phyloP scores from a whole-genome alignment of 2,797 vertebrate species.

The Megalops cyprinoides region DNA sequence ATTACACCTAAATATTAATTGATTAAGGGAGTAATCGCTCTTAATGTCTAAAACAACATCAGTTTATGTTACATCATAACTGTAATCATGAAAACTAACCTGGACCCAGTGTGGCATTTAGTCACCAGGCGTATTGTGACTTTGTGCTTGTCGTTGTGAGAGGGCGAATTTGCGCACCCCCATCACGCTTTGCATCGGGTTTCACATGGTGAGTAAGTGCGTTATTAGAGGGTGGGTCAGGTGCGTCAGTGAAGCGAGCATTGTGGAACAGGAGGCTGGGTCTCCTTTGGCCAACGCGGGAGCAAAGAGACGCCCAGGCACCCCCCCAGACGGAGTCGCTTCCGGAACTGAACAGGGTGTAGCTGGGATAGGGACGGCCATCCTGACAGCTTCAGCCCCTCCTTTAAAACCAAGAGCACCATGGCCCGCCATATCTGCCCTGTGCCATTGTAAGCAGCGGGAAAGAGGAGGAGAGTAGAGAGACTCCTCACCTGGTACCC shows the following conservation, averaged over 20 bases:
- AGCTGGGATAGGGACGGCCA: slow-evolving; percentile 1
- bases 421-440: slow-evolving; percentile 33
- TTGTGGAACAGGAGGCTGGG: slow-evolving; percentile 23
- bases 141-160: too few species aligned
- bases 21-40: too few species aligned
- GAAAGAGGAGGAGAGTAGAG: slow-evolving; percentile 15
- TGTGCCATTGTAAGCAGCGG: slow-evolving; percentile 47
- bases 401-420: slow-evolving; percentile 36
- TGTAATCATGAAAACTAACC: neutral
- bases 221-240: neutral
- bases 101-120: neutral
- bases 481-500: too few species aligned
- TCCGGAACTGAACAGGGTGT: neutral
- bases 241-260: neutral
- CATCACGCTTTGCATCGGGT: too few species aligned
- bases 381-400: slow-evolving; percentile 30
- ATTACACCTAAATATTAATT: neutral
- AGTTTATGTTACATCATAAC: neutral
- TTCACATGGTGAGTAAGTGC: neutral
- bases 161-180: too few species aligned
- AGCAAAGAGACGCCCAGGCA: slow-evolving; percentile 18
- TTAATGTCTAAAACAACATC: neutral
- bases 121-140: too few species aligned
- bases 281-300: neutral
- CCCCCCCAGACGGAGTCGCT: slow-evolving; percentile 27